Percentiles rank a stretch among this genome's conserved stretches.
Evolutionary conservation across 2,888 invertebrate species (phyloP).

Genomic region (Aleiodes testaceus): DNA sequence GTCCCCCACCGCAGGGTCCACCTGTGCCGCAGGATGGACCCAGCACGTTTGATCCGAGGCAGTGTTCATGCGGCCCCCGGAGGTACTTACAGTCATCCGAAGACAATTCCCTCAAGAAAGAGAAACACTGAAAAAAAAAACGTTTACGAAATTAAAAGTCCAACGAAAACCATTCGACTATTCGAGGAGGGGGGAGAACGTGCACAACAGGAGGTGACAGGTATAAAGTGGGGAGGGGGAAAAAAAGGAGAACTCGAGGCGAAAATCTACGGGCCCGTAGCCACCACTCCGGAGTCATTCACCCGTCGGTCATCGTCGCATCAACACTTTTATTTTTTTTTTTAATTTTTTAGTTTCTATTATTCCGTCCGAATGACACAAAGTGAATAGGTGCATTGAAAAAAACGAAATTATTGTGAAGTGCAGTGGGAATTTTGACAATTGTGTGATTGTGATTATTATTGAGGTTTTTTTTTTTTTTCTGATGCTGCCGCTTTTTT

Average conservation of each 20-base stretch:
- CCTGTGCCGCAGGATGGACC: constrained; percentile 65
- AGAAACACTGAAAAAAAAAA: constrained; percentile 45
- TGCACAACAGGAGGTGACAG: constrained; percentile 32
- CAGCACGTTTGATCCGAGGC: constrained; percentile 62
- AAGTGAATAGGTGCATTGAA: no score
- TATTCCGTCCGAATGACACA: not conserved
- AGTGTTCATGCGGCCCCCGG: constrained; percentile 57
- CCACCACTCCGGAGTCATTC: constrained; percentile 66
- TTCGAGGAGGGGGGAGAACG: not conserved
- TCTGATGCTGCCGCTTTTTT: not conserved
- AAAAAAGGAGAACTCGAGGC: constrained; percentile 32
- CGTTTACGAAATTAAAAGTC: constrained; percentile 6
- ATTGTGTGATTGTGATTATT: no score
- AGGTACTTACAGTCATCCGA: constrained; percentile 55
- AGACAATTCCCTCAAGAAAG: no score
- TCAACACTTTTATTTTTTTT: constrained; percentile 53
- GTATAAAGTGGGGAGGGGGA: constrained; percentile 53
- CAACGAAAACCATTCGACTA: no score
- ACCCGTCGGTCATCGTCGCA: constrained; percentile 68
- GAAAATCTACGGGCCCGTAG: constrained; percentile 65
- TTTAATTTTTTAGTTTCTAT: constrained; percentile 8
- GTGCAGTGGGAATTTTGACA: no score
- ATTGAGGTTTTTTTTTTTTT: not conserved
- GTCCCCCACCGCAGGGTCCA: constrained; percentile 58
- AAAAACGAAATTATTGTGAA: no score